A percentile compares a stretch with the other conserved stretches of the same genome.
phyloP scores from a whole-genome alignment of 2,888 invertebrate genomes.

The Heliconius ethilla region DNA sequence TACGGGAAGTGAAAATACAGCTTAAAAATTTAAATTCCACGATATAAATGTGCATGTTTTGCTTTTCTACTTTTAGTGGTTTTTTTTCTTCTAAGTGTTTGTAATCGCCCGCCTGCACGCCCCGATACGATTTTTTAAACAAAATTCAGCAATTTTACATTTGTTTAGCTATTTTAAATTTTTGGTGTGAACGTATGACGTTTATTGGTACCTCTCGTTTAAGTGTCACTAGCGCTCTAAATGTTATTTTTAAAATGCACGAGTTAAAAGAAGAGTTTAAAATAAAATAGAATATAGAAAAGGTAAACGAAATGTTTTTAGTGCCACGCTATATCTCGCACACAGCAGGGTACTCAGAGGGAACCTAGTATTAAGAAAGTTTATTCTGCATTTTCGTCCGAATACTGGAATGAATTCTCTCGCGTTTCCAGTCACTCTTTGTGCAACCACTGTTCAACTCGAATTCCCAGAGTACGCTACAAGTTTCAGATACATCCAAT shows the following conservation, averaged over 20 bases:
- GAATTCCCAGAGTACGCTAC: neutral
- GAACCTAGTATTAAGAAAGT: too few species aligned
- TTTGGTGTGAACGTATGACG: neutral
- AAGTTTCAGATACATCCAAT: conserved; percentile 19
- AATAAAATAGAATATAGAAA: too few species aligned
- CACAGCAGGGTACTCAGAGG: too few species aligned
- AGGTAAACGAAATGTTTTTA: too few species aligned
- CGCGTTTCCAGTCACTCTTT: too few species aligned
- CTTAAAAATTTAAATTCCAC: conserved; percentile 35
- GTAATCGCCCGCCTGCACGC: conserved; percentile 36
- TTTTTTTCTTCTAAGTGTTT: conserved; percentile 36
- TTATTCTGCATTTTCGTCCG: too few species aligned
- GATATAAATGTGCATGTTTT: conserved; percentile 40
- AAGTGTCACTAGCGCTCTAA: neutral
- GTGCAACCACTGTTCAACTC: too few species aligned
- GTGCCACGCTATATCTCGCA: too few species aligned
- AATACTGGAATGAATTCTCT: too few species aligned
- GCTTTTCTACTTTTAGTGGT: conserved; percentile 31
- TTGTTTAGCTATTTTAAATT: neutral
- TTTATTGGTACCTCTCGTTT: neutral
- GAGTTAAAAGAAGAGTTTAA: neutral
- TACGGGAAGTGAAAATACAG: conserved; percentile 37
- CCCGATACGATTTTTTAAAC: conserved; percentile 27
- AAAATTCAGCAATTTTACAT: conserved; percentile 8
- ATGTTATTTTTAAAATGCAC: neutral